Evolutionary conservation across 2,113 vertebrate species (phyloP), one percentile per base, ranked within the genome.

Genomic region (Thamnophis sirtalis): DNA sequence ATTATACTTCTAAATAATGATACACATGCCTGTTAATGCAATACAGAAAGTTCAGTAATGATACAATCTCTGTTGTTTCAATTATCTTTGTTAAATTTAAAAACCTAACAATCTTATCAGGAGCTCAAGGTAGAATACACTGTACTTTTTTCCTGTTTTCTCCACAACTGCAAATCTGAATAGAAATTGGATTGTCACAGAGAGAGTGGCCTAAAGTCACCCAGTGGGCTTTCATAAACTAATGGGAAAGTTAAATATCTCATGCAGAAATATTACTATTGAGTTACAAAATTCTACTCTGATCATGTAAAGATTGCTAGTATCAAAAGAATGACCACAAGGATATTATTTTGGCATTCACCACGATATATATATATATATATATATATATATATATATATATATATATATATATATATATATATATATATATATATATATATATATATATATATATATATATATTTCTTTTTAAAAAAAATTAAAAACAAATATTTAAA

Each of bases 11-110:
- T 68, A n/a, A 54, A 21, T 5, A 50, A 33, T 51, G 49, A 90
- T 21, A 38, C 33, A 38, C 13, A 53, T 26, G 38, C 38, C n/a
- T 54, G 21, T 33, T 33, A 90, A 80, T 80, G 73, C 73, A 68
- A 68, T 55, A 84, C 55, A 86, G 53, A 93, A 21, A 93, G 43
- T 2, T 21, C 92, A 55, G 89, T 88, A n/a, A 43, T 68, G 89
- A 86, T 56, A 49, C 38, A 87, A 89, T 93, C 28, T 38, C 51
- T 50, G 58, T 89, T 28, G 73, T 22, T 43, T 80, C 73, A 80
- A 43, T 80, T 80, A 43, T 43, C 22, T 60, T 73, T 33, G 73
- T 43, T 80, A 80, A 21, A 80, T 43, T 80, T 21, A 80, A 21
- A 19, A 80, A 80, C 17, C 33, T 80, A 43, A 43, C 7, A 43